These are phyloP conservation scores for Burhinus bistriatus DNA, from an alignment of 2,113 vertebrate genomes.

Conservation along the genomic window DNA sequence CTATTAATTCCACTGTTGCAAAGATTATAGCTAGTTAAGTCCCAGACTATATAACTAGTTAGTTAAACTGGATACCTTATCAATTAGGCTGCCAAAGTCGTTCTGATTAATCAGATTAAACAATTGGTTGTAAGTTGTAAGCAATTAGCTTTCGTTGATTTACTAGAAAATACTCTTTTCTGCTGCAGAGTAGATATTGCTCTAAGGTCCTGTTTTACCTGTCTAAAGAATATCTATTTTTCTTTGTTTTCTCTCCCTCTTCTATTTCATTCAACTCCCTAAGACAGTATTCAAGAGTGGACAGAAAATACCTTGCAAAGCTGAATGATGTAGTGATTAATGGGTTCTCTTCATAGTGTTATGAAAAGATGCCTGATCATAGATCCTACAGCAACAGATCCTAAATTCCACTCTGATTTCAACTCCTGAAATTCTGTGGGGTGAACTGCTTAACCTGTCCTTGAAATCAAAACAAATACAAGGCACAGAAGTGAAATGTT, in stretches of 20 bases:
- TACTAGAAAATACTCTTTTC: neutral
- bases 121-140: neutral
- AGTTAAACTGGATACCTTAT: neutral
- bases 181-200: neutral
- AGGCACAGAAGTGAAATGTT: neutral
- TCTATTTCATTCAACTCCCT: neutral
- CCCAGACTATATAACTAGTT: neutral
- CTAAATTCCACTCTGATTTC: neutral
- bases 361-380: neutral
- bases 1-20: neutral
- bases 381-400: neutral
- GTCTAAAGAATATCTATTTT: neutral
- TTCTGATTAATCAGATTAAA: neutral
- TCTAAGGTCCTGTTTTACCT: neutral
- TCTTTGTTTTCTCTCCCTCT: neutral
- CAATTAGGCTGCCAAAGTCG: neutral
- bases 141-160: neutral
- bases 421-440: neutral
- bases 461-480: neutral
- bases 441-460: neutral
- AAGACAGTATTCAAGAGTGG: neutral
- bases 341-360: neutral
- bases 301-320: neutral
- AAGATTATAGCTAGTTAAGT: neutral
- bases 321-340: neutral